Base-by-base conservation (phyloP, 2,888 invertebrate species). In the Eupeodes latifasciatus region DNA sequence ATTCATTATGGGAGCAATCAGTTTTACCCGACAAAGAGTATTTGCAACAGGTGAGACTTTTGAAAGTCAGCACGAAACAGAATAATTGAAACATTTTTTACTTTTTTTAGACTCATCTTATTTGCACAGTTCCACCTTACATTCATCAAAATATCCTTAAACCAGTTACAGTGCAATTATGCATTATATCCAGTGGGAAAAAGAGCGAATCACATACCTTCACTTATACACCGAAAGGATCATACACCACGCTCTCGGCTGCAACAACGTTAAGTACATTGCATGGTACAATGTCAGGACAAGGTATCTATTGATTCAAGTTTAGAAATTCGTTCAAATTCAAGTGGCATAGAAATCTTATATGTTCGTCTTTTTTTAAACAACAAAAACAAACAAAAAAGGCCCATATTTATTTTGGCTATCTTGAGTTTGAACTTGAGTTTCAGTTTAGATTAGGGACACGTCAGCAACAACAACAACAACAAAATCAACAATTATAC, bases 1-100 rank as follows among this genome's bases (percentile, higher is more conserved):
- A 91, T 2, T 90, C 92, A 0, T 86, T 93, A 85, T 98, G 98
- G 97, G 97, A 97, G 92, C 96, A 96, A 91, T 95, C 96, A 85
- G 97, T 97, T n/a, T 93, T 95, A 53, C 98, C 98, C 0, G 97
- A 98, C 92, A 98, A 98, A 93, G 98, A 98, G 93, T 98, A 96
- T 93, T 94, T 98, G 89, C 98, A 98, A 92, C 97, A 97, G 95
- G 97, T 97, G 91, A 88, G 88, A 67, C 55, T 11, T 40, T 27
- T 27, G 2, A 27, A 27, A 27, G 27, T 27, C 3, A 27, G 27
- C 27, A 27, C 27, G 4, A 9, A 81, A 66, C 59, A 4, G 11
- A 47, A 12, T 12, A 12, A 12, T 47, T 9, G 6, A 34, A 4
- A 19, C 10, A 44, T 10, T 85, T 53, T 47, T 79, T 34, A 4